Evolutionary conservation across 2,113 vertebrate genomes (phyloP).

Genomic region (Chionis minor): DNA sequence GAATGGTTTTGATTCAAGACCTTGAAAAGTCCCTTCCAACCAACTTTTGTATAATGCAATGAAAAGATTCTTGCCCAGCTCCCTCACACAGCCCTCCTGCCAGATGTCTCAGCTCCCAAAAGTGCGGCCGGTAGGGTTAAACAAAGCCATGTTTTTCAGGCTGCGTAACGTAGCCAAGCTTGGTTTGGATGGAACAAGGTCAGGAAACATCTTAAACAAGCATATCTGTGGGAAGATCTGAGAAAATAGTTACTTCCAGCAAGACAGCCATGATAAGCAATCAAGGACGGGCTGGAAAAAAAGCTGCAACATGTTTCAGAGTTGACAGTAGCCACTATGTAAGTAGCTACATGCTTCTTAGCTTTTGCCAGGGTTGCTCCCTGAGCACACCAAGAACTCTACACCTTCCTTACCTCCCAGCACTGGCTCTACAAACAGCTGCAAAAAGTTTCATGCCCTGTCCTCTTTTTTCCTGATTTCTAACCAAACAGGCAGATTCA

Average conservation of each 20-base stretch:
- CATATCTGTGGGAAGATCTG: constrained; percentile 50
- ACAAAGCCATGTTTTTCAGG: background rate
- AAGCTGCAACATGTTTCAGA: background rate
- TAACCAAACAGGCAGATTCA: background rate
- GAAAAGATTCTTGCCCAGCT: background rate
- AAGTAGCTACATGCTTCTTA: background rate
- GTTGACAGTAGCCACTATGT: background rate
- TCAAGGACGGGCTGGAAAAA: constrained; percentile 8
- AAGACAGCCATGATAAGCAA: background rate
- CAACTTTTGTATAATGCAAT: background rate
- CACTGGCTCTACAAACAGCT: background rate
- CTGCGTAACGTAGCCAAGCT: background rate
- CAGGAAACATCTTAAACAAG: constrained; percentile 10
- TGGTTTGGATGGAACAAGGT: constrained; percentile 31
- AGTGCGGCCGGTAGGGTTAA: background rate
- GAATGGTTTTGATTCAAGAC: background rate
- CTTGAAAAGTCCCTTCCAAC: background rate
- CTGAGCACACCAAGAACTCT: background rate
- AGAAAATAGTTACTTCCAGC: constrained; percentile 31
- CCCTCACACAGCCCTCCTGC: background rate
- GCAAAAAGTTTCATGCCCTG: background rate
- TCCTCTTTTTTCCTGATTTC: background rate
- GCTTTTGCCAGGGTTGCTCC: background rate
- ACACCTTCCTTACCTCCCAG: background rate
- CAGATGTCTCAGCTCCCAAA: background rate